A percentile compares a stretch with the other conserved stretches of the same genome.
These are phyloP conservation scores for Piscicola geometra DNA, from an alignment of 2,888 invertebrate genomes.

Conservation along the genomic window DNA sequence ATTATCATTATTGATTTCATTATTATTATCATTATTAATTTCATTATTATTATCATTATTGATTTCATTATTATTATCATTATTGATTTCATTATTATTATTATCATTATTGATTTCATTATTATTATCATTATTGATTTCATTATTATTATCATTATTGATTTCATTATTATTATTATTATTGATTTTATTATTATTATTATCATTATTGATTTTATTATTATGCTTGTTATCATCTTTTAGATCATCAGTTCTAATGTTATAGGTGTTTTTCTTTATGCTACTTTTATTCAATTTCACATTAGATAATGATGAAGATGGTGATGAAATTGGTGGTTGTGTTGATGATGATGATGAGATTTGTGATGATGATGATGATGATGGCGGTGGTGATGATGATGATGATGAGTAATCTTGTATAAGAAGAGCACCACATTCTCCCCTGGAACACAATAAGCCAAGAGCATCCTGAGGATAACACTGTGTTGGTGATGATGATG, in stretches of 20 bases:
- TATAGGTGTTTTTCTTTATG: no score
- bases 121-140: neutral
- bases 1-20: neutral
- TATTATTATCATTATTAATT: neutral
- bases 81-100: no score
- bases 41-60: no score
- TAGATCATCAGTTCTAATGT: neutral
- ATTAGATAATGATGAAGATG: neutral
- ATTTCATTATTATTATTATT: conserved; percentile 1
- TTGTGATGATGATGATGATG: conserved; percentile 35
- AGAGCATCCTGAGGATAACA: neutral
- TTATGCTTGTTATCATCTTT: neutral
- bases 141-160: neutral
- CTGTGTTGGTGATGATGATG: conserved; percentile 1
- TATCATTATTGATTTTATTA: no score
- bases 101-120: no score
- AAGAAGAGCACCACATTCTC: conserved; percentile 15
- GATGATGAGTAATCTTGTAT: neutral
- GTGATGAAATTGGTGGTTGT: neutral
- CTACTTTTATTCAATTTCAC: no score
- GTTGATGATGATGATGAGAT: conserved; percentile 18
- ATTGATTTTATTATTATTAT: neutral
- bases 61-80: no score
- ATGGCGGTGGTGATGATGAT: conserved; percentile 26
- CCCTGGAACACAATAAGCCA: conserved; percentile 22